Conservation (phyloP, 2,797 vertebrate genomes). For the Catostomus latipinnis region DNA sequence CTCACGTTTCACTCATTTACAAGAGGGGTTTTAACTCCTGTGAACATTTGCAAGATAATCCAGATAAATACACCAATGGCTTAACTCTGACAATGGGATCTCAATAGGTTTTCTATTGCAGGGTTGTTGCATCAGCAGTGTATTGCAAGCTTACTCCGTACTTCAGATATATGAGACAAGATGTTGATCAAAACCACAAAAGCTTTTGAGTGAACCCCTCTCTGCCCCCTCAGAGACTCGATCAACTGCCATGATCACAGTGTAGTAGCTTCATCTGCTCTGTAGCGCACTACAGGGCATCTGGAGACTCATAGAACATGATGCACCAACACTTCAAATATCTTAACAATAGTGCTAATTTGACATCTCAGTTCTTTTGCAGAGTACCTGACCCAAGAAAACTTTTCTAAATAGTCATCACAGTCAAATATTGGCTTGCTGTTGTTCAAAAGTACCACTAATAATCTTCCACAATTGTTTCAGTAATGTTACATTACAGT, state of each 20-base stretch:
- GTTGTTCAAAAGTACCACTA: neutral
- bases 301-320: conserved; percentile 21
- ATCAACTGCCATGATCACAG: conserved; percentile 59
- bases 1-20: conserved; percentile 18
- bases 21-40: conserved; percentile 9
- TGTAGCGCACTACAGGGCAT: conserved; percentile 32
- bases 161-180: conserved; percentile 45
- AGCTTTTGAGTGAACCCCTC: conserved; percentile 55
- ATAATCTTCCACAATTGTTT: conserved; percentile 16
- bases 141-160: conserved; percentile 20
- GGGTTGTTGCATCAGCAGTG: conserved; percentile 55
- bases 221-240: conserved; percentile 47
- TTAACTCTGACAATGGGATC: conserved; percentile 30
- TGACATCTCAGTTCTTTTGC: conserved; percentile 28
- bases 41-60: conserved; percentile 25
- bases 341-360: conserved; percentile 42
- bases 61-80: conserved; percentile 22
- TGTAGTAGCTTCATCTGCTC: conserved; percentile 43
- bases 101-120: conserved; percentile 46
- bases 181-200: conserved; percentile 58
- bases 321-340: conserved; percentile 21
- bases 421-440: neutral
- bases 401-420: neutral
- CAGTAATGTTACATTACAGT: conserved; percentile 6
- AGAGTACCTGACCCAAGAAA: conserved; percentile 18